These are phyloP conservation scores for Autographa gamma DNA, from an alignment of 2,888 invertebrate genomes.

Conservation along the genomic window DNA sequence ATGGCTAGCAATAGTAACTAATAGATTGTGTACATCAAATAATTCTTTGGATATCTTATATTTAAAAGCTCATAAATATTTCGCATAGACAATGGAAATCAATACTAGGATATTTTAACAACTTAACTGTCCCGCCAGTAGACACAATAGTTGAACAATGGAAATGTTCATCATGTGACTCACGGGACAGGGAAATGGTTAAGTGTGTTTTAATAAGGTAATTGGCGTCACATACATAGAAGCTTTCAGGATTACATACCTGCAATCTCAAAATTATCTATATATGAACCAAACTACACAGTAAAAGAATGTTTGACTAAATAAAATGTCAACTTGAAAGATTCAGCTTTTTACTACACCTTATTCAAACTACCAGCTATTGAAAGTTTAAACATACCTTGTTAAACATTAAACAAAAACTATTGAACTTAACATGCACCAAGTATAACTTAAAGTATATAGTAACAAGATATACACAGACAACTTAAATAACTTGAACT, in stretches of 20 bases:
- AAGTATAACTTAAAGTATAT: slow-evolving; percentile 46
- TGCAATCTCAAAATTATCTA: no score
- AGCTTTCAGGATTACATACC: no score
- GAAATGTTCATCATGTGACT: no score
- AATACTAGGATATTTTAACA: not conserved
- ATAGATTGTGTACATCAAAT: slow-evolving; percentile 46
- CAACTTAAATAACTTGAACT: slow-evolving; percentile 45
- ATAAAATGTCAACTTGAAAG: no score
- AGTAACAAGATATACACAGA: slow-evolving; percentile 67
- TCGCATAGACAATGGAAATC: slow-evolving; percentile 13
- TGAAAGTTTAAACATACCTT: slow-evolving; percentile 18
- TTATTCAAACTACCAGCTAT: not conserved
- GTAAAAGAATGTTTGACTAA: no score
- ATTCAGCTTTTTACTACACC: not conserved
- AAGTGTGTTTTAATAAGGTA: not conserved
- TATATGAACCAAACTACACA: no score
- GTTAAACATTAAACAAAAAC: slow-evolving; percentile 24
- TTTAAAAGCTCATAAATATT: slow-evolving; percentile 34
- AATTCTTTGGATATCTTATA: slow-evolving; percentile 59
- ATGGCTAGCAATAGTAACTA: slow-evolving; percentile 43
- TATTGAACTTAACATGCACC: slow-evolving; percentile 44
- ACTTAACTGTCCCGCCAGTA: no score
- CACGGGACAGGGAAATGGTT: no score
- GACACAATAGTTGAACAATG: no score
- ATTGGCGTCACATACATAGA: not conserved